Evolutionary conservation across 2,797 vertebrate genomes (phyloP).

Genomic region (Urocyon cinereoargenteus): DNA sequence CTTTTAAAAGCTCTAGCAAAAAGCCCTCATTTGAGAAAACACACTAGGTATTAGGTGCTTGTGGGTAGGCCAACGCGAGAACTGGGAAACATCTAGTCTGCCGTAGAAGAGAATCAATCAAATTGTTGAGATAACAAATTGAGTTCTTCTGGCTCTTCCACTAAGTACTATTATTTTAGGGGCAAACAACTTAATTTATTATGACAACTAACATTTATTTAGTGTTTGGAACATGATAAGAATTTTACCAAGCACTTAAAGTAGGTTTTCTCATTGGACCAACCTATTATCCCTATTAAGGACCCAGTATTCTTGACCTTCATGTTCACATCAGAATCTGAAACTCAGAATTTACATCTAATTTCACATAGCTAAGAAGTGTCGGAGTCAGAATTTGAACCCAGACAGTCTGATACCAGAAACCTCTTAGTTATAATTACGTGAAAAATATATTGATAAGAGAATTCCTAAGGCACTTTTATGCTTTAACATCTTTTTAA

Average conservation of each 20-base stretch:
- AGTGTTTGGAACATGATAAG: neutral
- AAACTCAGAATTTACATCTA: neutral
- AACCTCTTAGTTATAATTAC: neutral
- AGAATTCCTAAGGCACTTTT: neutral
- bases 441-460: neutral
- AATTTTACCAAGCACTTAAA: neutral
- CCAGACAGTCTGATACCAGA: neutral
- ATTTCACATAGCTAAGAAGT: neutral
- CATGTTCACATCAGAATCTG: neutral
- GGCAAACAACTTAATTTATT: neutral
- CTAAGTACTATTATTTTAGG: neutral
- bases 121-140: neutral
- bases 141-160: neutral
- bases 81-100: neutral
- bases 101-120: neutral
- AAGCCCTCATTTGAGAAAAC: neutral
- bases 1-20: slow-evolving; percentile 32
- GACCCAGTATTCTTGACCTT: neutral
- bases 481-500: slow-evolving; percentile 31
- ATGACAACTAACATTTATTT: neutral
- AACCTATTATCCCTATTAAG: neutral
- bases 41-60: neutral
- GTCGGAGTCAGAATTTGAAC: neutral
- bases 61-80: neutral
- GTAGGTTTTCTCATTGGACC: neutral